Conservation (phyloP, 37 sponge, comb jelly and placozoan species). For the Tethya wilhelma region DNA sequence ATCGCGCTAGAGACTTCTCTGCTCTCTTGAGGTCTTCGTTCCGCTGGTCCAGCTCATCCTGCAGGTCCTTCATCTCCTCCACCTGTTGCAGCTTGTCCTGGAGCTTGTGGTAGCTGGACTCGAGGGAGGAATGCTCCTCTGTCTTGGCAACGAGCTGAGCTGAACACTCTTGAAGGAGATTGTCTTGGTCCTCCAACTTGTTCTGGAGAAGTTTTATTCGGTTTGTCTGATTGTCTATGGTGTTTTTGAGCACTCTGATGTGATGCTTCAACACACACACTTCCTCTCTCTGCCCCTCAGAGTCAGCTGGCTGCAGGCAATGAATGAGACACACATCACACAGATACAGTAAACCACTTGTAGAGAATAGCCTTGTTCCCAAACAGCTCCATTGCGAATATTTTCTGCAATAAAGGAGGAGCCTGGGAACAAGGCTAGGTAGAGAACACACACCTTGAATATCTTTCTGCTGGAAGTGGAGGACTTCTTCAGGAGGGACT, state of each 20-base stretch:
- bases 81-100: slow-evolving; percentile 18
- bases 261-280: slow-evolving; percentile 23
- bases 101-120: slow-evolving; percentile 4
- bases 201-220: no score
- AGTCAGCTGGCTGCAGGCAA: background rate
- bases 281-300: slow-evolving; percentile 12
- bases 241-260: slow-evolving; percentile 29
- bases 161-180: slow-evolving; percentile 22
- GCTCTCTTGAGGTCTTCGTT: background rate
- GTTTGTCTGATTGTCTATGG: no score
- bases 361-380: no score
- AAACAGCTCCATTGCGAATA: no score
- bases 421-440: no score
- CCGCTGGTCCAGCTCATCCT: slow-evolving; percentile 50
- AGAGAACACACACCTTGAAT: no score
- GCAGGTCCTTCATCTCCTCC: slow-evolving; percentile 24
- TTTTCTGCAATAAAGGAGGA: no score
- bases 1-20: slow-evolving; percentile 13
- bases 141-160: slow-evolving; percentile 23
- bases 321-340: no score
- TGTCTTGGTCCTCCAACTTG: slow-evolving; percentile 28
- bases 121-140: background rate
- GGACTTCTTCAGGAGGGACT: no score
- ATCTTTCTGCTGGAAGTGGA: no score
- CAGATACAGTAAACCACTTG: no score